Conservation (phyloP, 1,140 invertebrate species). For the Scaptodrosophila lebanonensis region DNA sequence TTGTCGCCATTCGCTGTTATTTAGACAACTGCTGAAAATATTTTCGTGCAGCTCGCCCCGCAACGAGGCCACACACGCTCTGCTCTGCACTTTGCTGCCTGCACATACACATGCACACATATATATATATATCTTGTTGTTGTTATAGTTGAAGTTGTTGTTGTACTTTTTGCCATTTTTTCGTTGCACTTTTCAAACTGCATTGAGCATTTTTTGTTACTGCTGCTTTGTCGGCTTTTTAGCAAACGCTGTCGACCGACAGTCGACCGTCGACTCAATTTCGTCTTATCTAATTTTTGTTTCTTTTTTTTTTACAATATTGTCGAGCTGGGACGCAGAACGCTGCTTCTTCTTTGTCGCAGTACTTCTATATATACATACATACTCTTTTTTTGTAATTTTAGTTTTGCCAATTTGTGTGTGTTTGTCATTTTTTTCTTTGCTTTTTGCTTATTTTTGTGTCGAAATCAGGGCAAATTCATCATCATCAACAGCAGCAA, state of each 20-base stretch:
- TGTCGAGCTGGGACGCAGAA: slow-evolving; percentile 14
- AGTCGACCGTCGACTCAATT: slow-evolving; percentile 52
- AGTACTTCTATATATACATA: slow-evolving; percentile 2
- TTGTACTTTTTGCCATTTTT: slow-evolving; percentile 33
- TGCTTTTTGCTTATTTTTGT: slow-evolving; percentile 64
- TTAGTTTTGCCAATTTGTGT: slow-evolving; percentile 6
- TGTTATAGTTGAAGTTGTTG: slow-evolving; percentile 15
- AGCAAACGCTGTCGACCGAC: not conserved
- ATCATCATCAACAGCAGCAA: slow-evolving; percentile 72
- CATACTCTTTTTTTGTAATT: slow-evolving; percentile 17
- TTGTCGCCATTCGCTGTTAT: slow-evolving; percentile 46
- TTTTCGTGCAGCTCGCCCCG: slow-evolving; percentile 28
- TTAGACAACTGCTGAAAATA: slow-evolving; percentile 68
- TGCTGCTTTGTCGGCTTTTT: slow-evolving; percentile 54
- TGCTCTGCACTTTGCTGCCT: slow-evolving; percentile 57
- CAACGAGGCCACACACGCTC: slow-evolving; percentile 54
- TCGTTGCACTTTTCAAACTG: slow-evolving; percentile 43
- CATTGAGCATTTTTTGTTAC: slow-evolving; percentile 47
- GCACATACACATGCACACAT: slow-evolving; percentile 17
- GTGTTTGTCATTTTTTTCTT: slow-evolving; percentile 13
- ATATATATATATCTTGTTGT: slow-evolving; percentile 41
- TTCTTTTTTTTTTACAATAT: slow-evolving; percentile 22
- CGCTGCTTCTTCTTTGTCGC: slow-evolving; percentile 6
- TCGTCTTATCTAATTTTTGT: slow-evolving; percentile 71
- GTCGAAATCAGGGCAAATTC: slow-evolving; percentile 74